Percentiles rank a stretch among this genome's conserved stretches.
These are phyloP conservation scores for Odobenus rosmarus DNA, from an alignment of 2,113 vertebrate species.

Conservation along the genomic window DNA sequence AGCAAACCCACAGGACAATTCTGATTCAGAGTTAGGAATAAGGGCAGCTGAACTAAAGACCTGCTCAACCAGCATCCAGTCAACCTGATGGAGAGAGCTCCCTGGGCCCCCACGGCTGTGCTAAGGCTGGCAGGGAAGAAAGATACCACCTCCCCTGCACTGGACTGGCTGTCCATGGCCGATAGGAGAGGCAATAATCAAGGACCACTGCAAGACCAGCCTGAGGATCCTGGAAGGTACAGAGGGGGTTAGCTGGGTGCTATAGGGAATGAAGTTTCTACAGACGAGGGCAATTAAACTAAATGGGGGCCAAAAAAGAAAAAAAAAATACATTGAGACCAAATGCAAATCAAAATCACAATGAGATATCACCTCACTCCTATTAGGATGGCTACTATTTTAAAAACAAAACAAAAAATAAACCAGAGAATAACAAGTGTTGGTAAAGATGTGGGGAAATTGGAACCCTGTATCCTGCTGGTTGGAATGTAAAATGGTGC, in stretches of 20 bases:
- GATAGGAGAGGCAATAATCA: rapidly evolving
- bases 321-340: neutral
- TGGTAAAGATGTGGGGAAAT: neutral
- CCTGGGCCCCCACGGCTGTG: neutral
- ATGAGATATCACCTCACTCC: neutral
- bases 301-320: neutral
- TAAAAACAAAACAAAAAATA: neutral
- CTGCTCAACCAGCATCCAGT: neutral
- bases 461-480: neutral
- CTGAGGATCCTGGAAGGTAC: neutral
- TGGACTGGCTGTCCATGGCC: neutral
- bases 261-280: neutral
- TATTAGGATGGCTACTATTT: neutral
- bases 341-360: neutral
- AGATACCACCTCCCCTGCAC: neutral
- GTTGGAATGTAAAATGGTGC: neutral
- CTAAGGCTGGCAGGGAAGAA: neutral
- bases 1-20: neutral
- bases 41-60: neutral
- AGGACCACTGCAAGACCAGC: neutral
- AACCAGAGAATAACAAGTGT: neutral
- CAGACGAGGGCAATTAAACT: neutral
- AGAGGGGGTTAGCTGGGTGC: no score
- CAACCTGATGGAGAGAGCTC: neutral
- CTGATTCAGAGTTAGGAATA: neutral